Evolutionary conservation across 2,888 invertebrate species (phyloP), one percentile per base, ranked within the genome.

Genomic region (Synergus umbraculus): DNA sequence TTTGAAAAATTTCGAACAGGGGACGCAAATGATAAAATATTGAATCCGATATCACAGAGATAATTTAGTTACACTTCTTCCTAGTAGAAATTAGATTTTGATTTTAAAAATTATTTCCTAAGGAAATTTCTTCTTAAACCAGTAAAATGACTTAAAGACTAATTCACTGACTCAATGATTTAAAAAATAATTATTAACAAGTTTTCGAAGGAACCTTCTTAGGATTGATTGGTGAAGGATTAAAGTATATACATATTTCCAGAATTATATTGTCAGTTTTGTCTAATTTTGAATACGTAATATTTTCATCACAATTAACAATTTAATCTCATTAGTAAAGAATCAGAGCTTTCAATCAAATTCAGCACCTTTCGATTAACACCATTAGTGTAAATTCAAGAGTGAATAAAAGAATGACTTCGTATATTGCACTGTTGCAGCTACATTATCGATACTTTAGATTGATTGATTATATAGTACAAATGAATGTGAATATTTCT

Each of bases 391-490:
- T 54, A 54, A 69, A 49, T 15, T 69, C 7, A 69, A 29, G 12
- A 29, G 29, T 9, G 29, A 63, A 18, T 12, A 13, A 66, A 43
- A 44, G n/a, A 54, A 10, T 73, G 54, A 58, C 73, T 73, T 37
- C 54, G 18, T 54, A 54, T n/a, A 54, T 29, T 73, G 54, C 73
- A 73, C 37, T 41, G 73, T 29, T 73, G 54, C 73, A 73, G 49
- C 73, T 73, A 73, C 37, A 18, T 37, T 41, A 41, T 41, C 54
- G 54, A 54, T 54, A 73, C 54, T 73, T 73, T 67, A 67, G 46
- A 67, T 67, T 44, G 43, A 65, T 65, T 67, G 67, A 73, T 73
- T 73, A 49, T 73, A 73, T 73, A 73, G 73, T 73, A 73, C 73
- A 73, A 73, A 73, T 54, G 73, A 73, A 54, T 73, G 73, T 54